Conservation (phyloP, 2,888 invertebrate genomes). For the Ferdinandea cuprea region DNA sequence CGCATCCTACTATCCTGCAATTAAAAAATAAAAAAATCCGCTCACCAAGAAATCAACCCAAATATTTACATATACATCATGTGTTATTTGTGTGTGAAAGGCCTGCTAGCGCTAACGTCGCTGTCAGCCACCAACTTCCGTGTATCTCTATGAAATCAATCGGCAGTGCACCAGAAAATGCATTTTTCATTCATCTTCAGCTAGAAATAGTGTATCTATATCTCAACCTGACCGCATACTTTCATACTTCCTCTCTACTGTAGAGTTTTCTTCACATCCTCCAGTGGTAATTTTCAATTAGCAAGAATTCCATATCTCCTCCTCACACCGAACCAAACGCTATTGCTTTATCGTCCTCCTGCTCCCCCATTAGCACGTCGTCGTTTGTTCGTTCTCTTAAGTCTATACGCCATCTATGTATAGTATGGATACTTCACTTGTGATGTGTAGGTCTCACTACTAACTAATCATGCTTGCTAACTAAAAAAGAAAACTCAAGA, state of each 20-base stretch:
- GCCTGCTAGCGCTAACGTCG: neutral
- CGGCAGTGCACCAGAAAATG: slow-evolving; percentile 26
- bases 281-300: slow-evolving; percentile 72
- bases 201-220: slow-evolving; percentile 12
- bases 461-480: slow-evolving; percentile 2
- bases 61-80: slow-evolving; percentile 48
- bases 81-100: neutral
- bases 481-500: slow-evolving; percentile 24
- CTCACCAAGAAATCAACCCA: slow-evolving; percentile 6
- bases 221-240: slow-evolving; percentile 58
- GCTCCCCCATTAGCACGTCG: slow-evolving; percentile 47
- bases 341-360: slow-evolving; percentile 18
- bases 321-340: slow-evolving; percentile 3
- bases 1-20: slow-evolving; percentile 27
- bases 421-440: slow-evolving; percentile 3
- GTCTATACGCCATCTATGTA: too few relatives aligned
- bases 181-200: slow-evolving; percentile 55
- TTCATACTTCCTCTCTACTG: slow-evolving; percentile 38
- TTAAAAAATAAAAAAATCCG: slow-evolving; percentile 6
- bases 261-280: slow-evolving; percentile 36
- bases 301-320: slow-evolving; percentile 60
- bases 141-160: slow-evolving; percentile 36
- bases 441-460: too few relatives aligned
- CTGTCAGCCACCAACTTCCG: slow-evolving; percentile 22
- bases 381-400: slow-evolving; percentile 13